Percentiles rank a stretch among this genome's conserved stretches.
These are phyloP conservation scores for Heterodera schachtii DNA, from an alignment of 1,140 invertebrate species.

Conservation along the genomic window DNA sequence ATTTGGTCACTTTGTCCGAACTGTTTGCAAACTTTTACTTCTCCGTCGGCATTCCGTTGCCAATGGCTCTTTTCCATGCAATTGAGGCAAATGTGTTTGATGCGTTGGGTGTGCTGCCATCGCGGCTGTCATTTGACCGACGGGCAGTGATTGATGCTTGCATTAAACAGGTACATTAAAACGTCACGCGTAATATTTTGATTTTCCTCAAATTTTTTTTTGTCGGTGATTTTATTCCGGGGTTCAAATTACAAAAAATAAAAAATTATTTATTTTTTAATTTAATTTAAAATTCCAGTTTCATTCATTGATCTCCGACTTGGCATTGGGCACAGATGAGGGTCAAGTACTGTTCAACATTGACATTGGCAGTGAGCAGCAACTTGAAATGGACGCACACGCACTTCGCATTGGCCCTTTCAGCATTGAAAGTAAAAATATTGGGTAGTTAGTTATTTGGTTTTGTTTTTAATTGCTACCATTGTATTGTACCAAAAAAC, in stretches of 20 bases:
- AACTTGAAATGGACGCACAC: not conserved
- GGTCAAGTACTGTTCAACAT: not conserved
- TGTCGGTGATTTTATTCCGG: not conserved
- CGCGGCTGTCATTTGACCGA: constrained; percentile 38
- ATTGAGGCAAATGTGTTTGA: constrained; percentile 87
- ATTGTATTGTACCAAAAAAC: too few relatives aligned
- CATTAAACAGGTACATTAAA: constrained; percentile 31
- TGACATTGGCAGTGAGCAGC: too few relatives aligned
- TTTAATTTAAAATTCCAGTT: constrained; percentile 15
- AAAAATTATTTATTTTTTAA: too few relatives aligned
- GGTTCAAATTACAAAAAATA: too few relatives aligned
- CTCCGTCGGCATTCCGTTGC: constrained; percentile 26
- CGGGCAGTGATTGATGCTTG: constrained; percentile 16
- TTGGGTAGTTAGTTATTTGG: not conserved
- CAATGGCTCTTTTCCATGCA: constrained; percentile 77
- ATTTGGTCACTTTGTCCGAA: constrained; percentile 86
- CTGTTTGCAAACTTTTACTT: constrained; percentile 76
- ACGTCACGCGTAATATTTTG: too few relatives aligned
- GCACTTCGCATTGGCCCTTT: constrained; percentile 31
- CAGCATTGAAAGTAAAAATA: not conserved
- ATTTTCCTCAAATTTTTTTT: too few relatives aligned
- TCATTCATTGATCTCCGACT: not conserved
- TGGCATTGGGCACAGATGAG: not conserved
- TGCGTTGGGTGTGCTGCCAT: constrained; percentile 73
- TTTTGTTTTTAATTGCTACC: too few relatives aligned